A percentile compares a stretch with the other conserved stretches of the same genome.
These are phyloP conservation scores for Caenorhabditis wallacei DNA, from an alignment of 2,888 invertebrate genomes.

Conservation along the genomic window DNA sequence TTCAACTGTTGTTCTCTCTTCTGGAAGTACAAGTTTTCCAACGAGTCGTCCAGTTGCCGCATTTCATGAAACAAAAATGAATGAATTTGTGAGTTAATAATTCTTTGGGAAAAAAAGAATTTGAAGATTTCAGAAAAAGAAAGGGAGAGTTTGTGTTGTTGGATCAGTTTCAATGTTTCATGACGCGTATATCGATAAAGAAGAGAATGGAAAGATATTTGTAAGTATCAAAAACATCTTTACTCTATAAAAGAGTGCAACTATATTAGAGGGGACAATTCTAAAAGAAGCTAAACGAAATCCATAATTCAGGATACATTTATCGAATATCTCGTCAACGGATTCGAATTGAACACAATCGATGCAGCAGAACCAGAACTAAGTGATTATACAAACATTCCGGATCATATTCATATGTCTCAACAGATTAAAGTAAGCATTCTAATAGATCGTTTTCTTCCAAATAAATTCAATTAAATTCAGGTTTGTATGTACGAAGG, in stretches of 20 bases:
- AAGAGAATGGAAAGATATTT: slow-evolving; percentile 93
- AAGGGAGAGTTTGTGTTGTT: slow-evolving; percentile 90
- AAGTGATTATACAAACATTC: slow-evolving; percentile 93
- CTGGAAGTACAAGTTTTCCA: slow-evolving; percentile 95
- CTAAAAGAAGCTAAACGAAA: too few relatives aligned
- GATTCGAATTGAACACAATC: slow-evolving; percentile 88
- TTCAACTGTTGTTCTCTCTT: slow-evolving; percentile 92
- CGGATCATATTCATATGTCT: slow-evolving; percentile 91
- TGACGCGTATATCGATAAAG: slow-evolving; percentile 94
- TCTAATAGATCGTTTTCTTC: too few relatives aligned
- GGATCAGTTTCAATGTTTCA: slow-evolving; percentile 95
- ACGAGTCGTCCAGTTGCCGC: slow-evolving; percentile 92
- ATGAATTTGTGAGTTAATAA: slow-evolving; percentile 51
- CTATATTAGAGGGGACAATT: too few relatives aligned
- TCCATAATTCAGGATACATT: slow-evolving; percentile 89
- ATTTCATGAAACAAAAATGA: slow-evolving; percentile 85
- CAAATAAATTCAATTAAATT: neutral
- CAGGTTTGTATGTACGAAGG: slow-evolving; percentile 87
- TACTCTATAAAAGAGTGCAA: too few relatives aligned
- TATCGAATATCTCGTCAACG: slow-evolving; percentile 89
- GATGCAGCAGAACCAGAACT: slow-evolving; percentile 96
- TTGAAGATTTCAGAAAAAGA: slow-evolving; percentile 58
- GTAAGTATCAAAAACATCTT: slow-evolving; percentile 77
- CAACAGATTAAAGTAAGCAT: slow-evolving; percentile 90
- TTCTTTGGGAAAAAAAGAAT: neutral